Percentiles rank a stretch among this genome's conserved stretches.
Evolutionary conservation across 2,113 vertebrate species (phyloP).

Genomic region (Leptosomus discolor): DNA sequence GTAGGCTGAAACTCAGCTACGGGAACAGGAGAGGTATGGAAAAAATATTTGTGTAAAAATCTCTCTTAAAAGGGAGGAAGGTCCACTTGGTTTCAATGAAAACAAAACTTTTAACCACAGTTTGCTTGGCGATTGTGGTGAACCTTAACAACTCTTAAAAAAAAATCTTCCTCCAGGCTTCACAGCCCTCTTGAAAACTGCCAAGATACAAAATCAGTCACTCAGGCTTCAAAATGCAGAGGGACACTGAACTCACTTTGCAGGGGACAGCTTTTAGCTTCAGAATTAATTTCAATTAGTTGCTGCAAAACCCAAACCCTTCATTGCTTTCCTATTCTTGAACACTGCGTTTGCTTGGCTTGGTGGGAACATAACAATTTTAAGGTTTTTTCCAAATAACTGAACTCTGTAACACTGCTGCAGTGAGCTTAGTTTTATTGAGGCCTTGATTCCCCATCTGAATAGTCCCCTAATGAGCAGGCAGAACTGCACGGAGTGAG

Average conservation of each 20-base stretch:
- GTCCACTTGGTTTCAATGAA: neutral
- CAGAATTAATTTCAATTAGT: neutral
- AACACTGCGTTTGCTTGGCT: neutral
- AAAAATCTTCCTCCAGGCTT: neutral
- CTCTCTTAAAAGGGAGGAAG: neutral
- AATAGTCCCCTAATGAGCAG: neutral
- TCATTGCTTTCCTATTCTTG: neutral
- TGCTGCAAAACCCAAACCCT: neutral
- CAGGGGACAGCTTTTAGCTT: neutral
- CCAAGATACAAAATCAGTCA: neutral
- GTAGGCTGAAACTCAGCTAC: neutral
- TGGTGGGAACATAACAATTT: neutral
- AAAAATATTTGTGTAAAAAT: neutral
- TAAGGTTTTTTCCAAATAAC: neutral
- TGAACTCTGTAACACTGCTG: neutral
- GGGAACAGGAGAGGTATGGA: neutral
- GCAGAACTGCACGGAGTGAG: neutral
- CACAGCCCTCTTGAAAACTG: neutral
- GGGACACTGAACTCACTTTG: neutral
- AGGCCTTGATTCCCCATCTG: neutral
- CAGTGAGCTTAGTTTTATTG: neutral
- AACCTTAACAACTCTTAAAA: neutral
- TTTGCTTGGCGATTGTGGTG: neutral
- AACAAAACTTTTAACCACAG: neutral
- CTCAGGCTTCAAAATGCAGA: neutral